phyloP scores from a whole-genome alignment of 2,888 invertebrate genomes.

The Aethes cnicana region DNA sequence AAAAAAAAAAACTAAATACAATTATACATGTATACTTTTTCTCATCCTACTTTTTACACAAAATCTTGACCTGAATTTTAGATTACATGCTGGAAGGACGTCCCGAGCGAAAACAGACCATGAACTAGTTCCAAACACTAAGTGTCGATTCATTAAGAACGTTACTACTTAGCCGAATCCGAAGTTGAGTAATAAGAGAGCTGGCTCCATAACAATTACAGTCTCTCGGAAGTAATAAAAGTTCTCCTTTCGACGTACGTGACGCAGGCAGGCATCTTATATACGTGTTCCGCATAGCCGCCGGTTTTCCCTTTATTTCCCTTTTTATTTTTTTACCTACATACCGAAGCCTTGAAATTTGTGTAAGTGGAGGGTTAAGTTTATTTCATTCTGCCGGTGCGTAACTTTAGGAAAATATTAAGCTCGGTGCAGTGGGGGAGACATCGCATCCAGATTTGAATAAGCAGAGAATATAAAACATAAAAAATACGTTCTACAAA shows the following conservation, averaged over 20 bases:
- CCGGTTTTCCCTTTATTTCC: slow-evolving; percentile 53
- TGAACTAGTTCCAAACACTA: slow-evolving; percentile 34
- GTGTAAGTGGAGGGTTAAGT: slow-evolving; percentile 29
- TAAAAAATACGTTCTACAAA: no score
- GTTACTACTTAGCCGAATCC: slow-evolving; percentile 50
- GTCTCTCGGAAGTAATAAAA: slow-evolving; percentile 72
- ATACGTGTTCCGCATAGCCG: slow-evolving; percentile 68
- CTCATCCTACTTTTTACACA: no score
- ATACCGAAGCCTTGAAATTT: slow-evolving; percentile 36
- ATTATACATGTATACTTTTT: no score
- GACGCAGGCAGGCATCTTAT: slow-evolving; percentile 67
- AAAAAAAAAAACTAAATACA: no score
- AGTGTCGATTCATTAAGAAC: slow-evolving; percentile 48
- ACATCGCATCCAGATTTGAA: no score
- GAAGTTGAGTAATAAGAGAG: slow-evolving; percentile 69
- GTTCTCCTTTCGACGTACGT: slow-evolving; percentile 73
- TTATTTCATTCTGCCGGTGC: slow-evolving; percentile 13
- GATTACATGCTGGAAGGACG: no score
- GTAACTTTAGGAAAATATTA: slow-evolving; percentile 25
- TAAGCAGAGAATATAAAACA: no score
- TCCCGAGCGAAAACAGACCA: slow-evolving; percentile 3
- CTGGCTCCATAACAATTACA: slow-evolving; percentile 74
- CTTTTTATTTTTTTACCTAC: slow-evolving; percentile 44
- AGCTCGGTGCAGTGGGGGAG: slow-evolving; percentile 1
- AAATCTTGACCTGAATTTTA: no score